These are phyloP conservation scores for Hyla sarda DNA, from an alignment of 2,113 vertebrate genomes.

Conservation along the genomic window DNA sequence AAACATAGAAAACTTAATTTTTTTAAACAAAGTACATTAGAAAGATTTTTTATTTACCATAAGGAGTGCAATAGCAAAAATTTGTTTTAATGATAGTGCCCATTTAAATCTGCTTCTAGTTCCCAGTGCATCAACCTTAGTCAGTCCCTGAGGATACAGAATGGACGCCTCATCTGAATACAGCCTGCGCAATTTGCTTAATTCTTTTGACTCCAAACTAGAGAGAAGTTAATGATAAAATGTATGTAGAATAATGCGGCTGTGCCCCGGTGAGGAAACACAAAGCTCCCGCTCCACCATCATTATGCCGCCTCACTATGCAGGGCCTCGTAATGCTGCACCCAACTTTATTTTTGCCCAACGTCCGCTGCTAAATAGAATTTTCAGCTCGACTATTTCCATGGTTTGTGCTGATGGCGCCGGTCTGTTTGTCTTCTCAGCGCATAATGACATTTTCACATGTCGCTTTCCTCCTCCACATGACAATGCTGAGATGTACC, in stretches of 20 bases:
- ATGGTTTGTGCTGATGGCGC: constrained; percentile 26
- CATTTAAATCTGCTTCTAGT: too few relatives aligned
- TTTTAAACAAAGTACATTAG: too few relatives aligned
- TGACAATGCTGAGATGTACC: constrained; percentile 17
- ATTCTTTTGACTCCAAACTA: not conserved
- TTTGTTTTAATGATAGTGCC: too few relatives aligned
- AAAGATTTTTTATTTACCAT: too few relatives aligned
- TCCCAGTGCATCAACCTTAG: too few relatives aligned
- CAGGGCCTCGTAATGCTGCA: not conserved
- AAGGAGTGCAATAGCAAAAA: too few relatives aligned
- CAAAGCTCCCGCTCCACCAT: not conserved
- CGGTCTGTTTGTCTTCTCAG: not conserved
- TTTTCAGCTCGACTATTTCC: not conserved
- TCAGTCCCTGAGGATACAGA: too few relatives aligned
- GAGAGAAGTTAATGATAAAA: constrained; percentile 15
- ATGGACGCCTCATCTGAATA: constrained; percentile 1
- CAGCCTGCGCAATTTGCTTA: not conserved
- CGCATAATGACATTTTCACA: constrained; percentile 22
- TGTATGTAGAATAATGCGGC: not conserved
- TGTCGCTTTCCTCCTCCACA: constrained; percentile 21
- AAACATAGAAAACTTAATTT: too few relatives aligned
- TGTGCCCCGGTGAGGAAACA: too few relatives aligned
- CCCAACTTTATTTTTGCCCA: not conserved
- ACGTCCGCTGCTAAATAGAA: not conserved
- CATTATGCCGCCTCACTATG: constrained; percentile 6